phyloP scores from a whole-genome alignment of 2,888 invertebrate genomes.

The Mactromeris polynyma region DNA sequence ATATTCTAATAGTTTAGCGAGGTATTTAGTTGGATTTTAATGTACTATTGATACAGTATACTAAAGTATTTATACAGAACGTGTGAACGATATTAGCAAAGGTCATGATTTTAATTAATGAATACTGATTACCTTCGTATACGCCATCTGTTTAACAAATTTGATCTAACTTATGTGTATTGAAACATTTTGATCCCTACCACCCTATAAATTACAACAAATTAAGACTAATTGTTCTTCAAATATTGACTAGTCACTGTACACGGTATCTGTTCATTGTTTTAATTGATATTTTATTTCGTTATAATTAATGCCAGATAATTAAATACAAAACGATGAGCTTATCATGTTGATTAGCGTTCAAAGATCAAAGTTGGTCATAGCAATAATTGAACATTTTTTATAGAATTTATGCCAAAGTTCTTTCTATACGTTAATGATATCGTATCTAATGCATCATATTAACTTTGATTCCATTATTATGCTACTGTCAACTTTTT shows the following conservation, averaged over 20 bases:
- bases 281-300: not conserved
- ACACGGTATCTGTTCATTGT: not conserved
- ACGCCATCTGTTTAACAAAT: conserved; percentile 35
- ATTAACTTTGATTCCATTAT: not conserved
- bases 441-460: not conserved
- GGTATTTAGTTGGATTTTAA: not conserved
- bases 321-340: conserved; percentile 23
- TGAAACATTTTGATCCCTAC: conserved; percentile 28
- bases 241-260: conserved; percentile 10
- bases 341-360: not conserved
- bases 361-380: not conserved
- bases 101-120: not conserved
- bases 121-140: conserved; percentile 13
- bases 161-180: conserved; percentile 29
- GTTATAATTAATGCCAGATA: not conserved
- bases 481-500: not conserved
- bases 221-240: conserved; percentile 31
- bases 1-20: not conserved
- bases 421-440: not conserved
- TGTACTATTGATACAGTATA: conserved; percentile 2
- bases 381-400: not conserved
- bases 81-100: not conserved
- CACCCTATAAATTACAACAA: conserved; percentile 40
- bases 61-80: not conserved
- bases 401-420: not conserved